Percentiles rank a stretch among this genome's conserved stretches.
These are phyloP conservation scores for Notolabrus celidotus DNA, from an alignment of 2,797 vertebrate genomes.

Conservation along the genomic window DNA sequence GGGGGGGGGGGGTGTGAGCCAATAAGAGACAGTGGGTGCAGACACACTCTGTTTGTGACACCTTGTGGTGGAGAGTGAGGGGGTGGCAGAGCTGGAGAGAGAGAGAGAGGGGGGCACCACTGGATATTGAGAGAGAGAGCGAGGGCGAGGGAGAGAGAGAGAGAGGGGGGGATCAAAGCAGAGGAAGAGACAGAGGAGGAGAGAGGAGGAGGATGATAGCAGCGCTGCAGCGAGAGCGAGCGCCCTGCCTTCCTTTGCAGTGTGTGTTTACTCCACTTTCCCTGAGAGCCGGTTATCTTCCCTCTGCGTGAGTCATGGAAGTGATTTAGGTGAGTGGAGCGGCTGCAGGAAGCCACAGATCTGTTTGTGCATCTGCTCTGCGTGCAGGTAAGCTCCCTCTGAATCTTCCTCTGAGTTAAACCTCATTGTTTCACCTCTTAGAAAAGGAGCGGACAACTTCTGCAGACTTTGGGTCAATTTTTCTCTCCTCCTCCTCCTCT, in stretches of 20 bases:
- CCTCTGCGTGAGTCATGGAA: slow-evolving; percentile 73
- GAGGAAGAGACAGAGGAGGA: slow-evolving; percentile 55
- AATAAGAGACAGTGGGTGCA: slow-evolving; percentile 64
- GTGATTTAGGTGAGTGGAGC: slow-evolving; percentile 77
- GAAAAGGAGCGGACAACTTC: slow-evolving; percentile 56
- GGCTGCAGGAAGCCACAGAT: slow-evolving; percentile 38
- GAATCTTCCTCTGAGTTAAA: slow-evolving; percentile 7
- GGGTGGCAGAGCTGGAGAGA: slow-evolving; percentile 52
- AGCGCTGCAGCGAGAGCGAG: slow-evolving; percentile 53
- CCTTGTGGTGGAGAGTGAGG: slow-evolving; percentile 72
- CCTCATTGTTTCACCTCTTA: slow-evolving; percentile 3
- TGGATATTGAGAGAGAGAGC: slow-evolving; percentile 25
- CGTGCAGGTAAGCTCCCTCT: slow-evolving; percentile 59
- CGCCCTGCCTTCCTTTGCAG: slow-evolving; percentile 45
- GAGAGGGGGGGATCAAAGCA: slow-evolving; percentile 16
- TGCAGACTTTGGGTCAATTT: slow-evolving; percentile 50
- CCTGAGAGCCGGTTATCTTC: slow-evolving; percentile 68
- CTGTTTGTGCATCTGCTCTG: slow-evolving; percentile 31
- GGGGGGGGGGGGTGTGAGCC: slow-evolving; percentile 29
- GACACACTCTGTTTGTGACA: slow-evolving; percentile 68
- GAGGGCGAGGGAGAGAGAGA: slow-evolving; percentile 54
- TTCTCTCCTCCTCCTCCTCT: background rate
- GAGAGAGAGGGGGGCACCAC: slow-evolving; percentile 42
- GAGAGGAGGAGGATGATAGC: slow-evolving; percentile 65
- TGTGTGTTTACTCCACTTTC: slow-evolving; percentile 72